Evolutionary conservation across 2,797 vertebrate species (phyloP).

Genomic region (Florisuga fusca): DNA sequence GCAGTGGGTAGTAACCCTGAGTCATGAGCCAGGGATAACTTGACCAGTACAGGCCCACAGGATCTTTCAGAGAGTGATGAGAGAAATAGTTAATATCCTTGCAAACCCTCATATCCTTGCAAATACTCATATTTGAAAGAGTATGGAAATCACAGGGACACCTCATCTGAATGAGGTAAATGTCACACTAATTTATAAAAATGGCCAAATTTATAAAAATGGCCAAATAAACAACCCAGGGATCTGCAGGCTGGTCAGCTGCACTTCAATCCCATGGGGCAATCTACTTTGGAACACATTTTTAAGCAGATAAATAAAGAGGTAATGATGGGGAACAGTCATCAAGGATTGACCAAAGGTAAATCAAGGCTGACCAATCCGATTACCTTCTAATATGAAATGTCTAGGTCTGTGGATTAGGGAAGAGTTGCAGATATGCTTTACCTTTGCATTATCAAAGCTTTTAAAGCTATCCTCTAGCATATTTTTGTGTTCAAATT

Average conservation of each 20-base stretch:
- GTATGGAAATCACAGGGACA: background rate
- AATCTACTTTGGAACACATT: background rate
- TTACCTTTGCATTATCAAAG: background rate
- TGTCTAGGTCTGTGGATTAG: background rate
- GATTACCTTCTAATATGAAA: background rate
- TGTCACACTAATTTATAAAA: background rate
- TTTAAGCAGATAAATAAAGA: background rate
- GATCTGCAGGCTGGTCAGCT: background rate
- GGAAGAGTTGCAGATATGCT: background rate
- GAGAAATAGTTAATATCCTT: background rate
- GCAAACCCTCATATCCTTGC: background rate
- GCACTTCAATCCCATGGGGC: background rate
- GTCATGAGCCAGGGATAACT: background rate
- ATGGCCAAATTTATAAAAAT: background rate
- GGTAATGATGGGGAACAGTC: background rate
- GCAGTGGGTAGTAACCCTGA: background rate
- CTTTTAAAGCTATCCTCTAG: background rate
- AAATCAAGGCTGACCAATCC: background rate
- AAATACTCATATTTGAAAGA: background rate
- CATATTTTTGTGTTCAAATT: background rate
- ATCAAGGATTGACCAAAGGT: fast-evolving
- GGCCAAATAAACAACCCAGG: background rate
- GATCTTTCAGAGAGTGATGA: background rate
- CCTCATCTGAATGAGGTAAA: background rate
- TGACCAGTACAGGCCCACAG: background rate